Conservation (phyloP, 2,888 invertebrate species). For the Phanerotoma sp. region DNA sequence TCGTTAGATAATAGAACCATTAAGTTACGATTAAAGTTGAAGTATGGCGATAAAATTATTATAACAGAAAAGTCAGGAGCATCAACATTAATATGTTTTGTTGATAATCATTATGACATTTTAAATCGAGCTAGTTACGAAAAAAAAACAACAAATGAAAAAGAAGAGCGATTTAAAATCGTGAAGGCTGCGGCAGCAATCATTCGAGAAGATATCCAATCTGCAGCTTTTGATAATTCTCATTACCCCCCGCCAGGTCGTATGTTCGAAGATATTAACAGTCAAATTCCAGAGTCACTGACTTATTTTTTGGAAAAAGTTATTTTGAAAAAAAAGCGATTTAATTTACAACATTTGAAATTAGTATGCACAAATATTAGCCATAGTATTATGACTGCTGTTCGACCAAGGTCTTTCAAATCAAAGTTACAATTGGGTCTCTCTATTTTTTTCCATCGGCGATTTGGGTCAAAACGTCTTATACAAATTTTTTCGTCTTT, state of each 20-base stretch:
- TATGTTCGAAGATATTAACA: conserved; percentile 4
- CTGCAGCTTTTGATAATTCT: conserved; percentile 16
- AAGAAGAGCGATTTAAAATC: conserved; percentile 17
- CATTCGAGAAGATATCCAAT: conserved; percentile 29
- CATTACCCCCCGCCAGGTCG: conserved; percentile 1
- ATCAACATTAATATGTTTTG: conserved; percentile 24
- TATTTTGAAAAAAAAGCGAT: background rate
- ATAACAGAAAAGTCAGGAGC: conserved; percentile 12
- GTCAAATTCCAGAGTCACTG: background rate
- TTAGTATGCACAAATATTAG: conserved; percentile 1
- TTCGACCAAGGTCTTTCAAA: background rate
- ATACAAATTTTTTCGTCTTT: conserved; percentile 9
- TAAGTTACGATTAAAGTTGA: background rate
- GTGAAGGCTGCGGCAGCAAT: conserved; percentile 25
- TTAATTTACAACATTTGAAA: background rate
- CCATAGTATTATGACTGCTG: background rate
- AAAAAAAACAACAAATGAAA: background rate
- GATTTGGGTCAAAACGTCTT: conserved; percentile 13
- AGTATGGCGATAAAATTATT: conserved; percentile 17
- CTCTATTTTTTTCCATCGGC: conserved; percentile 4
- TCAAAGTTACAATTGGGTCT: background rate
- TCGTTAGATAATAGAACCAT: conserved; percentile 11
- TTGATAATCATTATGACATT: conserved; percentile 21
- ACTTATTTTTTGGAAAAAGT: background rate
- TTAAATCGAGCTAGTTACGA: conserved; percentile 17